Conservation (phyloP, 2,888 invertebrate species). For the Leptinotarsa peninsularis region DNA sequence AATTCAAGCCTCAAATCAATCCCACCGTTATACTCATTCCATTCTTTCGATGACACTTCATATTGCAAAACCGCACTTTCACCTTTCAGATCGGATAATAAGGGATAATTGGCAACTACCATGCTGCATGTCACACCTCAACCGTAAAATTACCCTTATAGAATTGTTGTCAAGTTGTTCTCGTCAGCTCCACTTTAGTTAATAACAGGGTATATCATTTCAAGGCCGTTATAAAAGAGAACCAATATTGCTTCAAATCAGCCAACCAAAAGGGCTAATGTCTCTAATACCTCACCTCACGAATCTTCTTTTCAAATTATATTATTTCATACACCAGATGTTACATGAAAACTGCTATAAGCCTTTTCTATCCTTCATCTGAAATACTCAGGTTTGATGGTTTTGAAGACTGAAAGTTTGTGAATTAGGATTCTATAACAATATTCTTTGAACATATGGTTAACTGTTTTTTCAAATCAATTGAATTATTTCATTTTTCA, state of each 20-base stretch:
- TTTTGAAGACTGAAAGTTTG: background rate
- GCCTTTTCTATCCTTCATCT: background rate
- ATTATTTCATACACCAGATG: background rate
- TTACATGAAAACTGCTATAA: background rate
- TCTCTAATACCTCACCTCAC: background rate
- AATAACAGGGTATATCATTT: slow-evolving; percentile 13
- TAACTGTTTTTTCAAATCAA: too few species aligned
- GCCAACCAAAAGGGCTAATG: background rate
- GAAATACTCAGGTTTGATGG: too few species aligned
- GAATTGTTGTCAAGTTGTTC: slow-evolving; percentile 18
- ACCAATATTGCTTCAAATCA: background rate
- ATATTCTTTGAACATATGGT: too few species aligned
- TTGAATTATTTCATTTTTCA: too few species aligned
- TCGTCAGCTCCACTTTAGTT: slow-evolving; percentile 18
- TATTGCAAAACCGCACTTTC: slow-evolving; percentile 9
- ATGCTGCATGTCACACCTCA: slow-evolving; percentile 7
- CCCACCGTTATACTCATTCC: slow-evolving; percentile 12
- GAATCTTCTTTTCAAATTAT: background rate
- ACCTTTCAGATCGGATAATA: slow-evolving; percentile 22
- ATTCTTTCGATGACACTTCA: slow-evolving; percentile 6
- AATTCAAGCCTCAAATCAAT: slow-evolving; percentile 5
- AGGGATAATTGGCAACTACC: slow-evolving; percentile 18
- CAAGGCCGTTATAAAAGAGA: slow-evolving; percentile 2
- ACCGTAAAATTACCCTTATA: slow-evolving; percentile 15
- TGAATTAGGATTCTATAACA: background rate